These are phyloP conservation scores for Brenthis daphne DNA, from an alignment of 2,888 invertebrate genomes.

Conservation along the genomic window DNA sequence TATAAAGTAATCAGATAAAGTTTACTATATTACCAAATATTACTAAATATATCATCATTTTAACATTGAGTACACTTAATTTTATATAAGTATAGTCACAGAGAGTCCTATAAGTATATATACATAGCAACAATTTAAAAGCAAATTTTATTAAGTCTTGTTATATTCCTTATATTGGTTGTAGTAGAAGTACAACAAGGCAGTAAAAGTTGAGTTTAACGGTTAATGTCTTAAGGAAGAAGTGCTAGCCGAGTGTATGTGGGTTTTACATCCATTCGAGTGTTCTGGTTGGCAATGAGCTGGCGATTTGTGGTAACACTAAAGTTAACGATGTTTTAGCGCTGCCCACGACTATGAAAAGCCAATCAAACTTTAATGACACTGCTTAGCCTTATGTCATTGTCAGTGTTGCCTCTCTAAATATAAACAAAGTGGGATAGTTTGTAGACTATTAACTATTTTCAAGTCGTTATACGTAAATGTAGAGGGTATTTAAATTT, in stretches of 20 bases:
- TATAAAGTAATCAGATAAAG: too few relatives aligned
- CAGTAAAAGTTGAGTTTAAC: slow-evolving; percentile 18
- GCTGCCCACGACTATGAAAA: slow-evolving; percentile 64
- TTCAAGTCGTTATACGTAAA: not conserved
- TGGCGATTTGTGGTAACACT: slow-evolving; percentile 65
- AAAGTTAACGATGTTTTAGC: slow-evolving; percentile 66
- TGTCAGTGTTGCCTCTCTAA: slow-evolving; percentile 3
- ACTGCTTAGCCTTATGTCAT: slow-evolving; percentile 42
- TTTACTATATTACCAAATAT: too few relatives aligned
- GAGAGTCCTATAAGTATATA: not conserved
- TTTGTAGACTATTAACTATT: not conserved
- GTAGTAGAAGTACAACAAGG: slow-evolving; percentile 13
- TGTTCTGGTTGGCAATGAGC: slow-evolving; percentile 54
- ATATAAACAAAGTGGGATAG: slow-evolving; percentile 10
- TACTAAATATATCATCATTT: too few relatives aligned
- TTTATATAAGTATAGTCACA: not conserved
- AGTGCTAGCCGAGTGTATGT: slow-evolving; percentile 42
- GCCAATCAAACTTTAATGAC: slow-evolving; percentile 72
- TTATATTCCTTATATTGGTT: slow-evolving; percentile 1
- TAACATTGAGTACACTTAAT: too few relatives aligned
- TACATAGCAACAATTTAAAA: too few relatives aligned
- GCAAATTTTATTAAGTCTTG: not conserved
- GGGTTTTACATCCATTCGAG: slow-evolving; percentile 55
- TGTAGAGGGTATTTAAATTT: too few relatives aligned
- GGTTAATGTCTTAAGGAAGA: slow-evolving; percentile 27